Evolutionary conservation across 2,113 vertebrate genomes (phyloP).

Genomic region (Aegithalos caudatus): DNA sequence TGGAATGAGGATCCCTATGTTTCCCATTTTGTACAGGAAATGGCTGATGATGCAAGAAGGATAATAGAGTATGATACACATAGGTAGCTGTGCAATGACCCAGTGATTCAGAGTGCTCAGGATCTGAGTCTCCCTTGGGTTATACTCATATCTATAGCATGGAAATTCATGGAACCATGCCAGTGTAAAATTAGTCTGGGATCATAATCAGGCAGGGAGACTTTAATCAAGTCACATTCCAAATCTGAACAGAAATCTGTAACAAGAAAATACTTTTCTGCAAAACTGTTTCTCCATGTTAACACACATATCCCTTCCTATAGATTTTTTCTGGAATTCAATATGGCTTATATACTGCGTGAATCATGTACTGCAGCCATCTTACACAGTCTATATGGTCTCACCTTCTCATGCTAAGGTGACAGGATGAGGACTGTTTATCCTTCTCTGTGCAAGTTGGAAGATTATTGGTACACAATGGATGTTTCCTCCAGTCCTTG

Average conservation of each 20-base stretch:
- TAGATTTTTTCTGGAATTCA: background rate
- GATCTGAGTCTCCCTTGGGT: background rate
- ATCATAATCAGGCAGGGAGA: background rate
- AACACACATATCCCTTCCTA: background rate
- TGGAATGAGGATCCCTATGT: background rate
- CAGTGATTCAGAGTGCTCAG: background rate
- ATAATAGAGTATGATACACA: background rate
- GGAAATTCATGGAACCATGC: background rate
- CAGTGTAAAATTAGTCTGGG: background rate
- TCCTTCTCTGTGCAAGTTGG: background rate
- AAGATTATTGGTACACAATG: background rate
- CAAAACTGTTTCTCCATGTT: background rate
- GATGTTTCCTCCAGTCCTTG: background rate
- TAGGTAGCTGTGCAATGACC: background rate
- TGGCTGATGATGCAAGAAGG: rapidly evolving
- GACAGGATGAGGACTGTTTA: background rate
- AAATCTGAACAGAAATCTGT: background rate
- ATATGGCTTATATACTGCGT: background rate
- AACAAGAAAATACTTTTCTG: background rate
- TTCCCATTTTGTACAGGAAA: background rate
- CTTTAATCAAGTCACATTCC: background rate
- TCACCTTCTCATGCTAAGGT: background rate
- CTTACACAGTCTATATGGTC: background rate
- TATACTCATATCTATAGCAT: background rate
- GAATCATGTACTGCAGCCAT: background rate